Conservation (phyloP, 2,797 vertebrate genomes). For the Tinamus major region DNA sequence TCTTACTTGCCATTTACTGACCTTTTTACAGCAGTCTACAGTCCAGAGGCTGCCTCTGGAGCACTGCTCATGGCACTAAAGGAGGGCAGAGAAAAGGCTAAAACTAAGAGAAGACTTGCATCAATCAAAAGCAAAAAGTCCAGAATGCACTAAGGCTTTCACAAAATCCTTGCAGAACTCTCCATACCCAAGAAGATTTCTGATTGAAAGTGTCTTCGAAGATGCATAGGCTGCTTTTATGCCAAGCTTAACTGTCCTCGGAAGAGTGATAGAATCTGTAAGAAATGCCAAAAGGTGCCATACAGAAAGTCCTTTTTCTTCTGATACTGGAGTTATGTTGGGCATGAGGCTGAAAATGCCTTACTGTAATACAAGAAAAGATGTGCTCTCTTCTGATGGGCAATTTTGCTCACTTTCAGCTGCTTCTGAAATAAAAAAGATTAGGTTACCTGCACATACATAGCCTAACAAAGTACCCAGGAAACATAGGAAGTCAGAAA, state of each 20-base stretch:
- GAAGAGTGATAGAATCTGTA: not conserved
- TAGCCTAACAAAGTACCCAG: not conserved
- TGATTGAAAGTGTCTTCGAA: not conserved
- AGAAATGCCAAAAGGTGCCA: not conserved
- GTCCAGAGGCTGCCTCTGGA: not conserved
- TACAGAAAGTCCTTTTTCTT: not conserved
- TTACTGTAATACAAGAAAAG: not conserved
- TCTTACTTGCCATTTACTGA: not conserved
- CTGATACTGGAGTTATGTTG: not conserved
- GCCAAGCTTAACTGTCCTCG: not conserved
- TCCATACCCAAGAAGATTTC: not conserved
- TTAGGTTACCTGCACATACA: not conserved
- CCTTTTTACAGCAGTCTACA: not conserved
- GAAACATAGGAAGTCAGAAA: slow-evolving; percentile 5
- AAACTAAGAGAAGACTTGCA: not conserved
- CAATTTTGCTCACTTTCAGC: not conserved
- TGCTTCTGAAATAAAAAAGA: not conserved
- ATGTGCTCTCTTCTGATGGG: not conserved
- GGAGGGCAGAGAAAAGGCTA: not conserved
- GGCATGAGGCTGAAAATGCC: not conserved
- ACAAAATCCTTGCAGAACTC: not conserved
- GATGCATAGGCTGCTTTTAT: not conserved
- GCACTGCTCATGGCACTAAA: not conserved
- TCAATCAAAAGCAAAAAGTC: not conserved
- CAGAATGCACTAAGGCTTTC: not conserved